Conservation (phyloP, 2,797 vertebrate genomes). For the Sebastes iracundus region DNA sequence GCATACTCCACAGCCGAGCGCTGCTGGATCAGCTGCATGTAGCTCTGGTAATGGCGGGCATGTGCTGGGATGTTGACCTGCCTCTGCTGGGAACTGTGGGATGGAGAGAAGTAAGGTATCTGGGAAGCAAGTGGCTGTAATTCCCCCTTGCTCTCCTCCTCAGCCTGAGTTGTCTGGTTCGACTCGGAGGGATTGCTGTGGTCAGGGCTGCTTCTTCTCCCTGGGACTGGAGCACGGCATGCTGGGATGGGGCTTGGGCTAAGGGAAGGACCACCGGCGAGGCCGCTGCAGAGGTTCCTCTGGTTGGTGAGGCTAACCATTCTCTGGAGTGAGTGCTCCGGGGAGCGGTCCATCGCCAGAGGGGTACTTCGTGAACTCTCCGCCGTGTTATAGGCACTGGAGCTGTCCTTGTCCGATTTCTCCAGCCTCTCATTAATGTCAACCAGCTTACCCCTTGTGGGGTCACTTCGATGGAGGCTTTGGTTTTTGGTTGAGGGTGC, state of each 20-base stretch:
- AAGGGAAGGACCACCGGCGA: conserved; percentile 59
- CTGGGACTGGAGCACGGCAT: conserved; percentile 69
- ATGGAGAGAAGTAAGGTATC: conserved; percentile 92
- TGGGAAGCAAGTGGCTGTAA: conserved; percentile 77
- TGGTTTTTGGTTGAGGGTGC: conserved; percentile 78
- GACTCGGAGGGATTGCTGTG: conserved; percentile 81
- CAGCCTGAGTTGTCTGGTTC: conserved; percentile 75
- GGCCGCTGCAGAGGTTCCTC: conserved; percentile 89
- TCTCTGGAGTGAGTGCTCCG: conserved; percentile 92
- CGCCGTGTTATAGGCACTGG: conserved; percentile 96
- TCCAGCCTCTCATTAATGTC: conserved; percentile 91
- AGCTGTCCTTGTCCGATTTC: conserved; percentile 97
- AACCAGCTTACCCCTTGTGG: conserved; percentile 82
- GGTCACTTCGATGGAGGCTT: conserved; percentile 80
- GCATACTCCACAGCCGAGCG: conserved; percentile 93
- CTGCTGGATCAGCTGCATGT: conserved; percentile 97
- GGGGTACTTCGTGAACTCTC: conserved; percentile 97
- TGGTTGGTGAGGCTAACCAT: conserved; percentile 92
- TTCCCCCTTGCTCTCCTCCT: conserved; percentile 73
- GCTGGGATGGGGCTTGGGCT: conserved; percentile 65
- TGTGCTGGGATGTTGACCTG: conserved; percentile 90
- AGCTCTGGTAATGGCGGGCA: conserved; percentile 96
- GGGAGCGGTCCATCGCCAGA: conserved; percentile 89
- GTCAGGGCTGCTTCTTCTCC: conserved; percentile 82
- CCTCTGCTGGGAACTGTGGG: conserved; percentile 89